Conservation (phyloP, 2,113 vertebrate genomes). For the Cnemophilus loriae region DNA sequence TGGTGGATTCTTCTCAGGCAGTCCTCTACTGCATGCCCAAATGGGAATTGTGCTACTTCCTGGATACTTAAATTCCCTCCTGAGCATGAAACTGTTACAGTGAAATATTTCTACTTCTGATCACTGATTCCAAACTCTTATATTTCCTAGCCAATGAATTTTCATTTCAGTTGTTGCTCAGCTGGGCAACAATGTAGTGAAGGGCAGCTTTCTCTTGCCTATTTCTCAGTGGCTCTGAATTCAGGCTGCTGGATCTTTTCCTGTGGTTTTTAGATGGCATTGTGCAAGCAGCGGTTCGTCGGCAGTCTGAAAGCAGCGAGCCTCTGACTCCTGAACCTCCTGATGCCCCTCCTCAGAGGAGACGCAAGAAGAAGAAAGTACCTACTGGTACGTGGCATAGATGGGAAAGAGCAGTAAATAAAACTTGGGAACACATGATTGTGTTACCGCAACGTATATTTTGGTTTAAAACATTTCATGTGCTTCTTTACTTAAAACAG, state of each 20-base stretch:
- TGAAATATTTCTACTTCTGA: neutral
- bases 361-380: constrained; percentile 82
- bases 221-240: neutral
- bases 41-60: neutral
- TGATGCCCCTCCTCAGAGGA: constrained; percentile 72
- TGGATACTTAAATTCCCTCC: neutral
- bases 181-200: neutral
- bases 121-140: neutral
- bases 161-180: neutral
- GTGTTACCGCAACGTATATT: neutral
- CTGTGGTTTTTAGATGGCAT: constrained; percentile 66
- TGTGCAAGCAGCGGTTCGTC: constrained; percentile 67
- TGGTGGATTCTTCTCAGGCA: neutral
- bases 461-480: neutral
- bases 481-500: neutral
- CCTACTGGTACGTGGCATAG: constrained; percentile 54
- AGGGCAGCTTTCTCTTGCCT: neutral
- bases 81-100: neutral
- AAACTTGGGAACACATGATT: neutral
- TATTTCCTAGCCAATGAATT: neutral
- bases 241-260: neutral
- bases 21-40: neutral
- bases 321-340: constrained; percentile 68
- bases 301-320: constrained; percentile 71
- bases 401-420: neutral